Conservation (phyloP, 2,797 vertebrate species). For the Chiloscyllium punctatum region DNA sequence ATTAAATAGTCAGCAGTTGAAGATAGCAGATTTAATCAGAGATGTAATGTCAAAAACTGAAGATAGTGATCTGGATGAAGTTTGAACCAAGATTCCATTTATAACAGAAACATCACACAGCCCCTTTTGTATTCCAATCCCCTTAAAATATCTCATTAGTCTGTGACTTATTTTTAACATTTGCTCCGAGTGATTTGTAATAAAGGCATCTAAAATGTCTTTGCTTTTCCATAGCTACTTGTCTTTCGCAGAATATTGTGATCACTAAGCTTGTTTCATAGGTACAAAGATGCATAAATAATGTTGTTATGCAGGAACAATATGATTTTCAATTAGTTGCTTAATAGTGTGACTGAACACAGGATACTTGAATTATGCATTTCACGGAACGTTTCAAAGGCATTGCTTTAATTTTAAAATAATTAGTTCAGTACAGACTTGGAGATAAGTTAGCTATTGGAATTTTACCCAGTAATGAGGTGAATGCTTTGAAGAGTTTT, state of each 20-base stretch:
- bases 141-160: not conserved
- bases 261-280: not conserved
- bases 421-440: slow-evolving; percentile 44
- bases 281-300: slow-evolving; percentile 25
- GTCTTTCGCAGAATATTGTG: not conserved
- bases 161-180: not conserved
- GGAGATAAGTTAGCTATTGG: slow-evolving; percentile 26
- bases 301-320: slow-evolving; percentile 42
- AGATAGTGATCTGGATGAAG: not conserved
- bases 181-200: not conserved
- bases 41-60: not conserved
- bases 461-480: slow-evolving; percentile 24
- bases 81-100: not conserved
- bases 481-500: slow-evolving; percentile 22
- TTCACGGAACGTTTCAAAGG: slow-evolving; percentile 49
- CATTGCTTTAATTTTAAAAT: slow-evolving; percentile 46
- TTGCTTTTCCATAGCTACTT: not conserved
- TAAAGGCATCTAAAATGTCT: not conserved
- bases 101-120: not conserved
- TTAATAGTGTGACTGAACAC: slow-evolving; percentile 41
- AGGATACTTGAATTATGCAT: slow-evolving; percentile 50
- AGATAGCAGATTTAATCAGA: not conserved
- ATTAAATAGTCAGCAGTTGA: not conserved
- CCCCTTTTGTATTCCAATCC: not conserved
- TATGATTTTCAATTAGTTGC: slow-evolving; percentile 50